These are phyloP conservation scores for Caenorhabditis uteleia DNA, from an alignment of 2,888 invertebrate species.

Conservation along the genomic window DNA sequence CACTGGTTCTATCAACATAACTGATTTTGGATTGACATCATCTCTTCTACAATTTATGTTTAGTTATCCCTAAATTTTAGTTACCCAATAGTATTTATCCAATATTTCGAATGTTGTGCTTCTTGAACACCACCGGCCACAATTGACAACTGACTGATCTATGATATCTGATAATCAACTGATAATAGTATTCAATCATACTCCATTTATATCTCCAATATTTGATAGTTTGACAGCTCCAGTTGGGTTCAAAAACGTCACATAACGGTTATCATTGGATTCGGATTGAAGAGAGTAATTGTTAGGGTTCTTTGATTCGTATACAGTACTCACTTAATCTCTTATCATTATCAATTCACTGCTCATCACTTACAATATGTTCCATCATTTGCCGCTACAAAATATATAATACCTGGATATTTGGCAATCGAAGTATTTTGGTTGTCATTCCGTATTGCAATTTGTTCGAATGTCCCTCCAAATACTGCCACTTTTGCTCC, in stretches of 20 bases:
- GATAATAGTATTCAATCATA: too few relatives aligned
- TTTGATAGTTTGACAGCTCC: slow-evolving; percentile 22
- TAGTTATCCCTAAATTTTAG: too few relatives aligned
- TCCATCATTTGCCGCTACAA: slow-evolving; percentile 14
- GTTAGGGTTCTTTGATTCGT: slow-evolving; percentile 1
- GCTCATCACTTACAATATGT: slow-evolving; percentile 6
- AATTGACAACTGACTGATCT: slow-evolving; percentile 21
- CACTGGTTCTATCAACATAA: slow-evolving; percentile 29
- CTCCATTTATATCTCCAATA: slow-evolving; percentile 24
- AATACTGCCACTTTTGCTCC: slow-evolving; percentile 17
- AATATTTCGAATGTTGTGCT: slow-evolving; percentile 2
- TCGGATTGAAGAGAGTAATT: slow-evolving; percentile 9
- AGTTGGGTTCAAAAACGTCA: slow-evolving; percentile 28
- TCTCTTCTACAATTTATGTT: slow-evolving; percentile 17
- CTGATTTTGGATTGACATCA: slow-evolving; percentile 8
- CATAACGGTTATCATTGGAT: slow-evolving; percentile 13
- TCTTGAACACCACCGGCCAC: slow-evolving; percentile 37
- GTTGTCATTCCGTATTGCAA: slow-evolving; percentile 24
- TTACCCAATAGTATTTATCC: slow-evolving; percentile 29
- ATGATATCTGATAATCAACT: too few relatives aligned
- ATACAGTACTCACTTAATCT: slow-evolving; percentile 28
- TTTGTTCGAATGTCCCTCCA: background rate
- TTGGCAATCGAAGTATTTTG: slow-evolving; percentile 1
- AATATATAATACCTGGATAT: slow-evolving; percentile 34
- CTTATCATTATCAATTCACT: too few relatives aligned